Conservation (phyloP, 2,797 vertebrate species). For the Rhyacichthys aspro region DNA sequence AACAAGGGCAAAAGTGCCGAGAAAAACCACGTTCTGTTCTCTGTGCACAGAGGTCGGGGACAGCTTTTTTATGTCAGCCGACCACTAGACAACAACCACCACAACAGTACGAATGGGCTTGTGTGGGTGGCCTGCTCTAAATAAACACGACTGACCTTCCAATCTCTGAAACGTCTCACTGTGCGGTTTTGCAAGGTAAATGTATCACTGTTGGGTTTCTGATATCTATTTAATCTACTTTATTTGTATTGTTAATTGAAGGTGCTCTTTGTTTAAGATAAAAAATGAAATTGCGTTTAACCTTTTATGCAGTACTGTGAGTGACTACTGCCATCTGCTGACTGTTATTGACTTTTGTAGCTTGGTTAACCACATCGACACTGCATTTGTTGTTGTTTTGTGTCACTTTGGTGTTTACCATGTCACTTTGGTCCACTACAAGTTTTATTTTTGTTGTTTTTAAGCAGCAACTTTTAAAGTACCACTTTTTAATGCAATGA, state of each 20-base stretch:
- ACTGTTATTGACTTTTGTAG: neutral
- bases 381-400: too few relatives aligned
- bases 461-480: too few relatives aligned
- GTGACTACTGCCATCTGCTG: conserved; percentile 38
- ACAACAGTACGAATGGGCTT: neutral
- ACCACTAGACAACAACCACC: too few relatives aligned
- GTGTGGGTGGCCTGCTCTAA: neutral
- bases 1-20: too few relatives aligned
- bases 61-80: neutral
- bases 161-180: neutral
- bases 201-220: too few relatives aligned
- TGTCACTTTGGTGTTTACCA: too few relatives aligned
- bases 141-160: neutral
- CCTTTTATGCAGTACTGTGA: neutral
- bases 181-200: neutral
- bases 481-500: too few relatives aligned
- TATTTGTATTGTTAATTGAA: neutral
- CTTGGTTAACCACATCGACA: too few relatives aligned
- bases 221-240: neutral
- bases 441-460: too few relatives aligned
- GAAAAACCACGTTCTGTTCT: too few relatives aligned
- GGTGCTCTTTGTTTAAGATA: neutral
- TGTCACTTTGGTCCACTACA: too few relatives aligned
- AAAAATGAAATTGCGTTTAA: neutral
- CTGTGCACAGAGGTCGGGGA: neutral